phyloP scores from a whole-genome alignment of 2,797 vertebrate genomes.

The Crocidura indochinensis region DNA sequence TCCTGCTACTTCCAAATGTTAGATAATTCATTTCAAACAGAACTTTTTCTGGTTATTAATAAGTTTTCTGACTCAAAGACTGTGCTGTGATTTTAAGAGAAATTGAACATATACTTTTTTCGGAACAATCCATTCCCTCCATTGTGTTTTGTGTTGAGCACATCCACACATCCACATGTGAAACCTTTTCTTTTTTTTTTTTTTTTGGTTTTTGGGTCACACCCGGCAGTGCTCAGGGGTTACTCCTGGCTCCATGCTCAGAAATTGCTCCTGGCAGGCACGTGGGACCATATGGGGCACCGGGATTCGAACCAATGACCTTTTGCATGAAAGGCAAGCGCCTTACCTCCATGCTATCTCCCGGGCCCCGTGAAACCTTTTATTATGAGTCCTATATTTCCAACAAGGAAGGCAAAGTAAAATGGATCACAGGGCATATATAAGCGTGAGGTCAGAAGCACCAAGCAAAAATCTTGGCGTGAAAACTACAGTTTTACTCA shows the following conservation, averaged over 20 bases:
- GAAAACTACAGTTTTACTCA: neutral
- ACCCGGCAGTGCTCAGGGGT: no score
- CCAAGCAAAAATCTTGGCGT: neutral
- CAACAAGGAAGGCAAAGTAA: neutral
- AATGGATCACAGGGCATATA: neutral
- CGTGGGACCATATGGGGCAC: no score
- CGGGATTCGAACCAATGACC: no score
- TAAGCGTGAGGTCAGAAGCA: neutral
- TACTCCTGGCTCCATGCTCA: no score
- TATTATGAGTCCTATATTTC: neutral
- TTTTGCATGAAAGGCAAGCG: no score
- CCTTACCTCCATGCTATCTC: no score
- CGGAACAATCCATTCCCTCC: neutral
- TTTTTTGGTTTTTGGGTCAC: no score
- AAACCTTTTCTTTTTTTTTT: neutral
- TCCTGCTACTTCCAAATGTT: neutral
- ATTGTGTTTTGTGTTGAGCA: neutral
- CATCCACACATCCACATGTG: fast-evolving
- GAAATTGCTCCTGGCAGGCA: no score
- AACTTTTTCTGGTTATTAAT: neutral
- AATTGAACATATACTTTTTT: neutral
- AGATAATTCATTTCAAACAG: conserved; percentile 47
- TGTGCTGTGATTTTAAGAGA: conserved; percentile 26
- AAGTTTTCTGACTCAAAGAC: conserved; percentile 46
- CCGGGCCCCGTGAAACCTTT: neutral